Conservation (phyloP, 2,797 vertebrate species). For the Enteromius argenteus region DNA sequence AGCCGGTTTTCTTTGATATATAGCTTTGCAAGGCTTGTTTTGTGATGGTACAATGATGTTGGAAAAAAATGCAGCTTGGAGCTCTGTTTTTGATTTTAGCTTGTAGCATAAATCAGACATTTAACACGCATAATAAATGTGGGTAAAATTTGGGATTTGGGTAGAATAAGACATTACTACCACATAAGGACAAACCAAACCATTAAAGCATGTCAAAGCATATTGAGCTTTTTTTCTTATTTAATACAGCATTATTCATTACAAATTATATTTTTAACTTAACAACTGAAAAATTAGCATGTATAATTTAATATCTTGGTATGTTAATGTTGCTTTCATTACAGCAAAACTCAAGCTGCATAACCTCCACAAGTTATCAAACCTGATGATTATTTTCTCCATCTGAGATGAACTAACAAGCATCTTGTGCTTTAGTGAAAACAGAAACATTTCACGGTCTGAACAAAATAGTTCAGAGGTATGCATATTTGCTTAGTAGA, state of each 20-base stretch:
- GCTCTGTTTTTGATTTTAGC: neutral
- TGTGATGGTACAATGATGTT: neutral
- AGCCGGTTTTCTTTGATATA: neutral
- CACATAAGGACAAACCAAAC: neutral
- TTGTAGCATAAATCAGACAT: neutral
- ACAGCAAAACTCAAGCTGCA: neutral
- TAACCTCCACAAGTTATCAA: neutral
- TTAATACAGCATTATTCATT: neutral
- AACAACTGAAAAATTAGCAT: neutral
- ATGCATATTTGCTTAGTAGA: neutral
- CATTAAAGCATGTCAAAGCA: neutral
- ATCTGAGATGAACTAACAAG: neutral
- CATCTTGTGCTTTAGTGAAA: neutral
- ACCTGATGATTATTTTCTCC: neutral
- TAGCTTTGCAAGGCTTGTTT: slow-evolving; percentile 15
- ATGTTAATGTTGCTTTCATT: neutral
- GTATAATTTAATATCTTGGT: neutral
- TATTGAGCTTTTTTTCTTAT: neutral
- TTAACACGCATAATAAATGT: neutral
- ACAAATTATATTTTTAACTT: neutral
- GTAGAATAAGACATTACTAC: neutral
- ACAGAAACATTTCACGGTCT: neutral
- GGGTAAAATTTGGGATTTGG: neutral
- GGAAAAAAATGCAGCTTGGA: neutral
- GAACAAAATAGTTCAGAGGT: neutral